phyloP scores from a whole-genome alignment of 2,888 invertebrate genomes.

The Diadromus collaris region DNA sequence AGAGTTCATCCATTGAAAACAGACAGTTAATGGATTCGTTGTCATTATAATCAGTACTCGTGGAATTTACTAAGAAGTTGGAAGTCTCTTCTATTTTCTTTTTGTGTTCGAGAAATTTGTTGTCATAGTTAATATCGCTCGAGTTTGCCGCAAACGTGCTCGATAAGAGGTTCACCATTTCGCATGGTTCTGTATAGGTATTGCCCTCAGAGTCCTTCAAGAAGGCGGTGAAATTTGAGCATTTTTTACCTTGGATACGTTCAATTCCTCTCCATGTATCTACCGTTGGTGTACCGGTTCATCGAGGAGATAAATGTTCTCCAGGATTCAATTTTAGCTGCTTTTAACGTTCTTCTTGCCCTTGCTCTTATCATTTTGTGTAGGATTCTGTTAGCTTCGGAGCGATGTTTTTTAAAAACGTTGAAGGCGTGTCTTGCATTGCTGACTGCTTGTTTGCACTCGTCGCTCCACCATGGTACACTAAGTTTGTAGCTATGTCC shows the following conservation, averaged over 20 bases:
- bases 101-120: conserved; percentile 34
- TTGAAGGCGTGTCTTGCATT: conserved; percentile 53
- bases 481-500: conserved; percentile 12
- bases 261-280: conserved; percentile 56
- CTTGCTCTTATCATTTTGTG: conserved; percentile 49
- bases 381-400: conserved; percentile 51
- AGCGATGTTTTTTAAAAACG: conserved; percentile 45
- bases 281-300: background rate
- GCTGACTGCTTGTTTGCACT: conserved; percentile 36
- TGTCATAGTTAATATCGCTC: conserved; percentile 44
- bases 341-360: conserved; percentile 51
- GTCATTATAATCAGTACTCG: background rate
- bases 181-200: background rate
- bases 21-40: conserved; percentile 36
- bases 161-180: conserved; percentile 41
- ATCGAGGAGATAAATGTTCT: conserved; percentile 38
- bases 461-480: conserved; percentile 58
- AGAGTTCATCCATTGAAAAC: conserved; percentile 25
- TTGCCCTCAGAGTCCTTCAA: conserved; percentile 7
- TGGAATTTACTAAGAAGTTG: background rate
- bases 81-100: background rate
- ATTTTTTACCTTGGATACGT: conserved; percentile 28
- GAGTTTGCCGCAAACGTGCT: conserved; percentile 51
- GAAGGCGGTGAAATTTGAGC: background rate
- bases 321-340: conserved; percentile 54